Base-by-base conservation (phyloP, 1,140 invertebrate species). In the Leptopilina boulardi region DNA sequence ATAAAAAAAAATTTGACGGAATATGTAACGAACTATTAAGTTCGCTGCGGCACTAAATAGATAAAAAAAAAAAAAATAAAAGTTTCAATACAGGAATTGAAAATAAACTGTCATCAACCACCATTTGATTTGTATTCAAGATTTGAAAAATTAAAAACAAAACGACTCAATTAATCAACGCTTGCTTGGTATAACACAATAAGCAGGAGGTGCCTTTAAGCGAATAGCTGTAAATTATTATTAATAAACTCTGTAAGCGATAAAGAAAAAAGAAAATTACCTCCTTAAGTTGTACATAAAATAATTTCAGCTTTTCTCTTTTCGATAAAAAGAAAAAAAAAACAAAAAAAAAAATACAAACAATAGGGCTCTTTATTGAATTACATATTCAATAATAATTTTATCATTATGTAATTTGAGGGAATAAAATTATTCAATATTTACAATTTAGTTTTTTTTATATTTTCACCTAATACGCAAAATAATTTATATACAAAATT, bases 171-270 rank as follows among this genome's bases (percentile, higher is more conserved):
- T 51, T 34, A 74, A 74, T 44, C 9, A 19, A 73, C 1, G 18
- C 18, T 73, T 74, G 23, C 19, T 30, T 74, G 4, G 51, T 74
- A 38, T n/a, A 74, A 70, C 13, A 51, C 26, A 13, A 54, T 74
- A 76, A 76, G 42, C 26, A 47, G 41, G 21, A 66, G 73, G 75
- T 80, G 75, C 78, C 72, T 80, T 80, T 72, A 19, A 72, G 51
- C 26, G 23, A 73, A 71, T 70, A 38, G n/a, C 38, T 77, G n/a
- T 74, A 70, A 77, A 54, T 71, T 56, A 71, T 44, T 38, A 21
- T 51, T 66, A 59, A 59, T 59, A 59, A 59, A 59, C 15, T 77
- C 72, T 51, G 42, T 54, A 75, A 56, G 54, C 54, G 11, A 13
- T 66, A 59, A 70, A 38, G 18, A n/a, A n/a, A 23, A 13, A 38